A percentile compares a stretch with the other conserved stretches of the same genome.
These are phyloP conservation scores for Muscicapa comitata DNA, from an alignment of 2,797 vertebrate species.

Conservation along the genomic window DNA sequence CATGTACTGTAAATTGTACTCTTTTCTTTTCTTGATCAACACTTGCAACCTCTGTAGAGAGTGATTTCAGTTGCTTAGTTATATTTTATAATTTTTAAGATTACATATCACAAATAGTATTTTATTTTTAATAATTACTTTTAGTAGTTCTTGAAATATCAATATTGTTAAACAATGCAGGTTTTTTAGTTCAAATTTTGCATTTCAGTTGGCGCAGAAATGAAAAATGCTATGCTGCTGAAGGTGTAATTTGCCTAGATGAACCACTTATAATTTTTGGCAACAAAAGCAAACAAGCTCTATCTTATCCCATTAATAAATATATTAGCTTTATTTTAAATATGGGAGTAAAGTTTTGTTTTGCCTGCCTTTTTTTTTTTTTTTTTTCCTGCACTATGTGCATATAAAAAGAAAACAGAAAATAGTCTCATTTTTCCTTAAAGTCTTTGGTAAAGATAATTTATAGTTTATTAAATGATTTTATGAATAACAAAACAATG, in stretches of 20 bases:
- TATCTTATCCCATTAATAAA: not conserved
- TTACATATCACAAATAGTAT: not conserved
- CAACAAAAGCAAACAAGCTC: not conserved
- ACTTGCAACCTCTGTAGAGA: not conserved
- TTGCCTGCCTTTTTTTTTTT: rapidly evolving
- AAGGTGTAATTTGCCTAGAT: not conserved
- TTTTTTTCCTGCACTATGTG: not conserved
- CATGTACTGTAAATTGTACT: not conserved
- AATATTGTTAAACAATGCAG: not conserved
- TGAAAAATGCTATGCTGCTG: not conserved
- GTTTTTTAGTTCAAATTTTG: not conserved
- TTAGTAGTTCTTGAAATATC: not conserved
- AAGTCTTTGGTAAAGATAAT: not conserved
- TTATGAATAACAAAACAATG: not conserved
- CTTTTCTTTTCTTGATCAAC: not conserved
- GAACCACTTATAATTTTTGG: not conserved
- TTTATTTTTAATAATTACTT: not conserved
- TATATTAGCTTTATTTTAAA: not conserved
- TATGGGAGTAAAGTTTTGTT: not conserved
- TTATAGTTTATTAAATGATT: not conserved
- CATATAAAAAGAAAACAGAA: not conserved
- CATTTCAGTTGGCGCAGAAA: not conserved
- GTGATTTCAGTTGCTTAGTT: not conserved
- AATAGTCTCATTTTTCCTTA: not conserved
- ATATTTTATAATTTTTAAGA: not conserved